These are phyloP conservation scores for Apamea sordens DNA, from an alignment of 2,888 invertebrate species.

Conservation along the genomic window DNA sequence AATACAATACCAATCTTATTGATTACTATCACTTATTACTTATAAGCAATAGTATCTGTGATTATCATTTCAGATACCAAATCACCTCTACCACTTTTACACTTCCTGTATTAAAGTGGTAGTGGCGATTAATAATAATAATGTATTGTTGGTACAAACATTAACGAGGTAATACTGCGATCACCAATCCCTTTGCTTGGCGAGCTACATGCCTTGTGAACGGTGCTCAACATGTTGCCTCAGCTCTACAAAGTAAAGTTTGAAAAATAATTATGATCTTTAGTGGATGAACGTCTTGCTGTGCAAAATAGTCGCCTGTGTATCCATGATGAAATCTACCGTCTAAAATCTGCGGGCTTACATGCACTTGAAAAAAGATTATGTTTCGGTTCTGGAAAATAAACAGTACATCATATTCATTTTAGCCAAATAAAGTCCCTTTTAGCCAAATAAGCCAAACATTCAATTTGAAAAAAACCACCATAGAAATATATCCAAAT, in stretches of 20 bases:
- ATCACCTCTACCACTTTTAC: too few relatives aligned
- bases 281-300: neutral
- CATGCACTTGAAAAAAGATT: neutral
- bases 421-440: neutral
- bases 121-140: slow-evolving; percentile 1
- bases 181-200: neutral
- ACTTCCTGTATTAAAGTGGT: neutral
- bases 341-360: neutral
- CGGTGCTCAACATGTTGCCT: too few relatives aligned
- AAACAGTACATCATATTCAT: neutral
- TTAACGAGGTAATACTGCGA: neutral
- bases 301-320: neutral
- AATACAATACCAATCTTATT: neutral
- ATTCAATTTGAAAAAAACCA: neutral
- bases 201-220: neutral
- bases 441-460: neutral
- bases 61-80: slow-evolving; percentile 24
- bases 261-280: neutral
- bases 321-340: neutral
- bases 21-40: slow-evolving; percentile 20
- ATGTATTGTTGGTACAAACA: neutral
- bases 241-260: neutral
- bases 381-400: neutral
- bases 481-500: neutral
- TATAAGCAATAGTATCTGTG: slow-evolving; percentile 18